Base-by-base conservation (phyloP, 2,113 vertebrate genomes). In the Motacilla tschutschensis region DNA sequence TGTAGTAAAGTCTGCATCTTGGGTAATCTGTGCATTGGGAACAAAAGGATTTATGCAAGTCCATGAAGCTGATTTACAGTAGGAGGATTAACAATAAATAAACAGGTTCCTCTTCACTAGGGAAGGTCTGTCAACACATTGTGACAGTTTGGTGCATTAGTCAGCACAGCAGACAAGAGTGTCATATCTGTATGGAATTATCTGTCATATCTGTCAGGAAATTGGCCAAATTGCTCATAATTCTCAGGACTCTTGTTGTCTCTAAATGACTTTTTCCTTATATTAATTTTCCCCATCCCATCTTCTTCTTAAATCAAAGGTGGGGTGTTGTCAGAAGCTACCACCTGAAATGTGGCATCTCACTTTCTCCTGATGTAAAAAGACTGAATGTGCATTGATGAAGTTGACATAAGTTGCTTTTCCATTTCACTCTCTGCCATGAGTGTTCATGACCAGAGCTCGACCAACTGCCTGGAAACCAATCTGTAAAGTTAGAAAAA, bases 81-180 rank as follows among this genome's bases (percentile, higher is more conserved):
- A 66, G 67, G 51, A 93, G 40, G 44, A 79, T 77, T 79, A 90
- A 55, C 46, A 74, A 36, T 55, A 51, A 90, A 85, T 73, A 70
- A 92, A 74, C 19, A 38, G 29, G 43, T 87, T 84, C 38, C 60
- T 83, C 24, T 71, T 87, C 47, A 20, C 47, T 51, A 5, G 5
- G 58, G 55, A 72, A 82, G 40, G 47, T 58, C 71, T 93, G 60
- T 84, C 79, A 73, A 58, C 57, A 35, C 48, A 43, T 84, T 93
- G 79, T 93, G 87, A 88, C 84, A 79, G 63, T 48, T 78, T 73
- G 78, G 35, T 60, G 71, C 33, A 17, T 90, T 83, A 90, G 53
- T 90, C 78, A 86, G 84, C 79, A 31, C 47, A 46, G 33, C 35
- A 87, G 60, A 9, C 24, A 18, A 8, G 65, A 78, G 35, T 60